Evolutionary conservation across 2,113 vertebrate genomes (phyloP).

Genomic region (Conger conger): DNA sequence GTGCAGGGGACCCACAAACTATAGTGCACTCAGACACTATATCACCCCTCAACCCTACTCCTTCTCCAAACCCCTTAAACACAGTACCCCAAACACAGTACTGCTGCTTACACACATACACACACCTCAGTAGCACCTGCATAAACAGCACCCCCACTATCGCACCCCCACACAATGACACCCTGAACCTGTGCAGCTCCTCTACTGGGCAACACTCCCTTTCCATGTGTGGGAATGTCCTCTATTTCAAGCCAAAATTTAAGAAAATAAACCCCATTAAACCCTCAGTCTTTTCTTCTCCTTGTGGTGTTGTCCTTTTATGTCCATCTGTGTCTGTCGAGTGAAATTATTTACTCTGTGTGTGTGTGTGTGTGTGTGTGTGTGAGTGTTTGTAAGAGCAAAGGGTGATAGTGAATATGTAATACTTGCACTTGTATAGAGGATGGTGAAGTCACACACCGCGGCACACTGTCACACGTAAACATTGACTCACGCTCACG

Average conservation of each 20-base stretch:
- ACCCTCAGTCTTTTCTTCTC: conserved; percentile 6
- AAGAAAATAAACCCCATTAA: conserved; percentile 27
- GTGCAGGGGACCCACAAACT: not conserved
- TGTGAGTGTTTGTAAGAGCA: not conserved
- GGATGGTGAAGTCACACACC: not conserved
- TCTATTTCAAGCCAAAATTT: not conserved
- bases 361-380: not conserved
- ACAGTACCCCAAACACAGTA: not conserved
- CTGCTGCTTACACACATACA: not conserved
- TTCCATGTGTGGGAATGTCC: not conserved
- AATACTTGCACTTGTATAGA: not conserved
- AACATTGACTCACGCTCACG: not conserved
- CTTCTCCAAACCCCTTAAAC: not conserved
- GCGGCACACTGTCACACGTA: conserved; percentile 1
- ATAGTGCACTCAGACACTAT: not conserved
- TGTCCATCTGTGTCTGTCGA: conserved; percentile 23
- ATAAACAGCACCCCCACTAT: not conserved
- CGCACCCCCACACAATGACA: not conserved
- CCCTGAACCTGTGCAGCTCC: not conserved
- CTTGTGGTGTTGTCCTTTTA: conserved; percentile 31
- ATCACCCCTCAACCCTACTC: not conserved
- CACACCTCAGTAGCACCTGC: no score
- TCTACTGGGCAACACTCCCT: not conserved
- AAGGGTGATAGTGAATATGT: not conserved
- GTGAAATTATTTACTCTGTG: not conserved